A percentile compares a stretch with the other conserved stretches of the same genome.
These are phyloP conservation scores for Caenorhabditis wallacei DNA, from an alignment of 2,888 invertebrate genomes.

Conservation along the genomic window DNA sequence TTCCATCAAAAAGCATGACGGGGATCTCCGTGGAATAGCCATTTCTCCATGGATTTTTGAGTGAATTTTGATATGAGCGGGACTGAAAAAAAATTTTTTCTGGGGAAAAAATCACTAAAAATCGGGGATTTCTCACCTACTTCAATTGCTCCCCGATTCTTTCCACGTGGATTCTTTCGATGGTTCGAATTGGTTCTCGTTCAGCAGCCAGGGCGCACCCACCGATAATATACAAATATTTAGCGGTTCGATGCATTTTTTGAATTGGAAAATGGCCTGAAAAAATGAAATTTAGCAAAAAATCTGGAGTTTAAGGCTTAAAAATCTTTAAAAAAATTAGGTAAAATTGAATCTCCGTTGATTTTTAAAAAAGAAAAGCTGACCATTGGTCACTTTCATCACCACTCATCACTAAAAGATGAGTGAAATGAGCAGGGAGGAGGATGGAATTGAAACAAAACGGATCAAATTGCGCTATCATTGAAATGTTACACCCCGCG, in stretches of 20 bases:
- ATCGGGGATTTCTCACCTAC: neutral
- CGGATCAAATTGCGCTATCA: conserved; percentile 47
- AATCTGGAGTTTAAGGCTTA: neutral
- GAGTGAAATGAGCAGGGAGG: neutral
- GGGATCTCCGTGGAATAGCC: conserved; percentile 31
- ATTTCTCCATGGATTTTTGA: conserved; percentile 43
- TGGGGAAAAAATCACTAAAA: neutral
- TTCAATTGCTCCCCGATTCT: neutral
- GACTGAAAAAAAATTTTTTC: conserved; percentile 4
- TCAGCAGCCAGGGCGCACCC: conserved; percentile 54
- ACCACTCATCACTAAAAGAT: neutral
- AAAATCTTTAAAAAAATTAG: neutral
- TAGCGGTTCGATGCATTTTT: conserved; percentile 36
- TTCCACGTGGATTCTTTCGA: conserved; percentile 50
- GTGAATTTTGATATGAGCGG: neutral
- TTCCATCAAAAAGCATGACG: conserved; percentile 37
- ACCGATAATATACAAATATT: conserved; percentile 56
- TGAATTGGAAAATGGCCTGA: neutral
- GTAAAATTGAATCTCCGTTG: too few relatives aligned
- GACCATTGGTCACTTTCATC: neutral
- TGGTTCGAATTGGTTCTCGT: conserved; percentile 36
- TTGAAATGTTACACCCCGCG: conserved; percentile 51
- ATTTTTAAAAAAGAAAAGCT: neutral
- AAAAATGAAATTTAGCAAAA: neutral
- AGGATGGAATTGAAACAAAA: conserved; percentile 34